Evolutionary conservation across 2,797 vertebrate genomes (phyloP).

Genomic region (Microcaecilia unicolor): DNA sequence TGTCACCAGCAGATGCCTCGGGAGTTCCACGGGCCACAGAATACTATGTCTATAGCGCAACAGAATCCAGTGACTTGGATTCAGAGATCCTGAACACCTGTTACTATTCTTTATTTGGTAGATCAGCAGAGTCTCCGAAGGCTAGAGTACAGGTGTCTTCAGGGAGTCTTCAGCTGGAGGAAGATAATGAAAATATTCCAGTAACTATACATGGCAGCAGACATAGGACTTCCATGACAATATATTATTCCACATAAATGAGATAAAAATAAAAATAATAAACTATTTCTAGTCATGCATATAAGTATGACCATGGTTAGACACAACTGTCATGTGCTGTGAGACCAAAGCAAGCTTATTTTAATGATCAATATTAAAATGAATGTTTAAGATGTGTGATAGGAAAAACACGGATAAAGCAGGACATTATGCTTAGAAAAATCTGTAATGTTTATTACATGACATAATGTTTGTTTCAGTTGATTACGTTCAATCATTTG

Average conservation of each 20-base stretch:
- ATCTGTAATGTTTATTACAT: too few relatives aligned
- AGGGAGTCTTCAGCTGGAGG: slow-evolving; percentile 84
- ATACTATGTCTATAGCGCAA: slow-evolving; percentile 43
- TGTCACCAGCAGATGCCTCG: slow-evolving; percentile 38
- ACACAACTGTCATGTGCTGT: too few relatives aligned
- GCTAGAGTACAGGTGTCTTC: slow-evolving; percentile 80
- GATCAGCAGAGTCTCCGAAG: slow-evolving; percentile 45
- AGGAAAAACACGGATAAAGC: too few relatives aligned
- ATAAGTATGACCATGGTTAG: too few relatives aligned
- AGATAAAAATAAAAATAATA: too few relatives aligned
- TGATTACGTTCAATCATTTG: too few relatives aligned
- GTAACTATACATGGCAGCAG: slow-evolving; percentile 1
- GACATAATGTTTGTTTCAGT: too few relatives aligned
- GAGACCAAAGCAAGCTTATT: too few relatives aligned
- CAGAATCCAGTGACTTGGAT: slow-evolving; percentile 83
- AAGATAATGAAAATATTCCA: slow-evolving; percentile 48
- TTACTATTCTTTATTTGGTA: slow-evolving; percentile 63
- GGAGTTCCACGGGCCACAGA: slow-evolving; percentile 44
- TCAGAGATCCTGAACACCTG: slow-evolving; percentile 73
- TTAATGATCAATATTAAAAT: too few relatives aligned
- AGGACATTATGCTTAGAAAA: too few relatives aligned
- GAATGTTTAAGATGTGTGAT: too few relatives aligned
- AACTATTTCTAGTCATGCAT: too few relatives aligned
- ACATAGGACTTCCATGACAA: slow-evolving; percentile 21
- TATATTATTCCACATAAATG: slow-evolving; percentile 49